A percentile compares a stretch with the other conserved stretches of the same genome.
phyloP scores from a whole-genome alignment of 1,140 invertebrate species.

The Drosophila truncata region DNA sequence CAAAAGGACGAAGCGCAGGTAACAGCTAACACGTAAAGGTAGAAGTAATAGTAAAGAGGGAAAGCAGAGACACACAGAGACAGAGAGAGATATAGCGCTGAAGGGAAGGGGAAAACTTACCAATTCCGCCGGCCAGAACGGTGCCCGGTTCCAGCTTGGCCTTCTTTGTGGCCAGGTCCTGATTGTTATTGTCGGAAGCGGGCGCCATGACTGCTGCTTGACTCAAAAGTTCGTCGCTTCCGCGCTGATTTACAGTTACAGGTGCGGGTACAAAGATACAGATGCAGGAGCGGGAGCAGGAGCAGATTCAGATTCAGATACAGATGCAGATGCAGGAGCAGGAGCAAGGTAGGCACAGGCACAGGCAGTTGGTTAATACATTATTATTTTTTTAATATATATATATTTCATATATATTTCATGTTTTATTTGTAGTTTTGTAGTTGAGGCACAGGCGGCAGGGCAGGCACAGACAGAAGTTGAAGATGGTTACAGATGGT shows the following conservation, averaged over 20 bases:
- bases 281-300: slow-evolving; percentile 29
- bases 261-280: slow-evolving; percentile 21
- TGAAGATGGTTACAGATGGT: slow-evolving; percentile 74
- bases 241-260: slow-evolving; percentile 89
- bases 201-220: slow-evolving; percentile 97
- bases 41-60: slow-evolving; percentile 4
- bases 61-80: slow-evolving; percentile 14
- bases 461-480: slow-evolving; percentile 75
- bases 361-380: slow-evolving; percentile 54
- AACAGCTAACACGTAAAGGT: slow-evolving; percentile 14
- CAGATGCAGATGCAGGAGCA: slow-evolving; percentile 51
- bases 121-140: slow-evolving; percentile 84
- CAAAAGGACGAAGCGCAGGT: slow-evolving; percentile 15
- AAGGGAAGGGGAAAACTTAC: slow-evolving; percentile 69
- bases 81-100: slow-evolving; percentile 4
- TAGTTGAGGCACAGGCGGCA: slow-evolving; percentile 54
- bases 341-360: slow-evolving; percentile 42
- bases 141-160: slow-evolving; percentile 87
- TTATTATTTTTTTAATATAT: slow-evolving; percentile 28
- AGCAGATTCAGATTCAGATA: slow-evolving; percentile 30
- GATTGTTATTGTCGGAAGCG: slow-evolving; percentile 96
- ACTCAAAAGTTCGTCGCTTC: slow-evolving; percentile 97
- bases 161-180: slow-evolving; percentile 96
- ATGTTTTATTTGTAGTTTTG: slow-evolving; percentile 33
- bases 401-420: slow-evolving; percentile 25